Evolutionary conservation across 2,888 invertebrate species (phyloP).

Genomic region (Agrypnus murinus): DNA sequence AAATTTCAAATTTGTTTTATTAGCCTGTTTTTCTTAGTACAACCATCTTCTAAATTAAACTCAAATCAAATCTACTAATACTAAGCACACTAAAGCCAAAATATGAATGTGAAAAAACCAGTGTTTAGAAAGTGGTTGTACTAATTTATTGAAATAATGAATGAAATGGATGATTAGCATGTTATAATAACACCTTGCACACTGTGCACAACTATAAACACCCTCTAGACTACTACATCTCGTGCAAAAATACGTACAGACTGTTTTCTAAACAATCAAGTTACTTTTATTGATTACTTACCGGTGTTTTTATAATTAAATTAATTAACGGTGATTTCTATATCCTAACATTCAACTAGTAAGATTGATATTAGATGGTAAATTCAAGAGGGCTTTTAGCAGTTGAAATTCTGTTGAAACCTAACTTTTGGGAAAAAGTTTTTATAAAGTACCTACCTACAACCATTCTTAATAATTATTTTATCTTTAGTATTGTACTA

Average conservation of each 20-base stretch:
- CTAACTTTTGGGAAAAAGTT: too few relatives aligned
- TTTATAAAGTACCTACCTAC: too few relatives aligned
- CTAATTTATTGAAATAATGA: conserved; percentile 1
- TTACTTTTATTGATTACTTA: conserved; percentile 23
- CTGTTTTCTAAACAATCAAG: conserved; percentile 6
- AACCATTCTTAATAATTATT: too few relatives aligned
- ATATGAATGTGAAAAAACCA: not conserved
- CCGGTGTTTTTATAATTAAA: conserved; percentile 18
- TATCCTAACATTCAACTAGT: not conserved
- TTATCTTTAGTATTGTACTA: too few relatives aligned
- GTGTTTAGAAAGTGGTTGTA: conserved; percentile 12
- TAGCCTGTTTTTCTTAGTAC: conserved; percentile 21
- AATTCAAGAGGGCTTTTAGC: too few relatives aligned
- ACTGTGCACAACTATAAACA: conserved; percentile 12
- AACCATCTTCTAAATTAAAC: not conserved
- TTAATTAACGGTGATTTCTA: not conserved
- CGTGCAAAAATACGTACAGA: conserved; percentile 23
- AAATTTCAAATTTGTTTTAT: not conserved
- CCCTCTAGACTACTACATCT: conserved; percentile 8
- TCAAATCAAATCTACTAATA: too few relatives aligned
- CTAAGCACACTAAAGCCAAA: not conserved
- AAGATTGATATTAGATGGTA: too few relatives aligned
- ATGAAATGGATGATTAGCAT: conserved; percentile 12
- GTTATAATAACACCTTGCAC: not conserved
- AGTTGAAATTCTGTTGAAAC: too few relatives aligned